A percentile compares a stretch with the other conserved stretches of the same genome.
Conservation (phyloP, 2,113 vertebrate genomes). For the Peromyscus polionotus region DNA sequence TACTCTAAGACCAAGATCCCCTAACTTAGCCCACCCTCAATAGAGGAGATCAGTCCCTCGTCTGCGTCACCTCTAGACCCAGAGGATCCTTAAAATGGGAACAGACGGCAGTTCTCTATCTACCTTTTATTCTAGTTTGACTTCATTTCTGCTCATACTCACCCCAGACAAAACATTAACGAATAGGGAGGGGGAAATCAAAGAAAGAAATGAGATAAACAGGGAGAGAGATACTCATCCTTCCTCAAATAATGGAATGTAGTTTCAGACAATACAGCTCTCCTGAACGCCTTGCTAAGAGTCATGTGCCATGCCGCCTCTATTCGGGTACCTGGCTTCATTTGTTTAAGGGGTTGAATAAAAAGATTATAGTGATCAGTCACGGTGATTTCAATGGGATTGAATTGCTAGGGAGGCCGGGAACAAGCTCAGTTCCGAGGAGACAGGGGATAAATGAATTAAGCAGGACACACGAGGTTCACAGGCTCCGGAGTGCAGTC, state of each 20-base stretch:
- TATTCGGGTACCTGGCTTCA: slow-evolving; percentile 53
- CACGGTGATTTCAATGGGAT: slow-evolving; percentile 54
- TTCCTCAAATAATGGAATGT: neutral
- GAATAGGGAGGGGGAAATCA: neutral
- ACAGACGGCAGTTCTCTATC: neutral
- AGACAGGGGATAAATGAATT: slow-evolving; percentile 4
- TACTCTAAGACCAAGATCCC: neutral
- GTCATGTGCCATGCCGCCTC: slow-evolving; percentile 25
- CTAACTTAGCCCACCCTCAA: neutral
- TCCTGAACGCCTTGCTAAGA: slow-evolving; percentile 45
- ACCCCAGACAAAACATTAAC: neutral
- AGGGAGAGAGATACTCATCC: neutral
- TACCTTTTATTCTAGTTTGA: neutral
- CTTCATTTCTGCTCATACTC: neutral
- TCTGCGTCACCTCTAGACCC: neutral
- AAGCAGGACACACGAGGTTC: neutral
- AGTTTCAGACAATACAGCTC: slow-evolving; percentile 62
- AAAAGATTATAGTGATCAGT: slow-evolving; percentile 24
- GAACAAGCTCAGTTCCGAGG: neutral
- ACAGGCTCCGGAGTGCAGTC: neutral
- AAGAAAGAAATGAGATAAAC: neutral
- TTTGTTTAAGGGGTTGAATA: neutral
- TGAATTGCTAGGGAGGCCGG: neutral
- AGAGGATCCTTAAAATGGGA: neutral
- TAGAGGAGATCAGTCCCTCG: neutral